Base-by-base conservation (phyloP, 2,113 vertebrate species). In the Steatornis caripensis region DNA sequence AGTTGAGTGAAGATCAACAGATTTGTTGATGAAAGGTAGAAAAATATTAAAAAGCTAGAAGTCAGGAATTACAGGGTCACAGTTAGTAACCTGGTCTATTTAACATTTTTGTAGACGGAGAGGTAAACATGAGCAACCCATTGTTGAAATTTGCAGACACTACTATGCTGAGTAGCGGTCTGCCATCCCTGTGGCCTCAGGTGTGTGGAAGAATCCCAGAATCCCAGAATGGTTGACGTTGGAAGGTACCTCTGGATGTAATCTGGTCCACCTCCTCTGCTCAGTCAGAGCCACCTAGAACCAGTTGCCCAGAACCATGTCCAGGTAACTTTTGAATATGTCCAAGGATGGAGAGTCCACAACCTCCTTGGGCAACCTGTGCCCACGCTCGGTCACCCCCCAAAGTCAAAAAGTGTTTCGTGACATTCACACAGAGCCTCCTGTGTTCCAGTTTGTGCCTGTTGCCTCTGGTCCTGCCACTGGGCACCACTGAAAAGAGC, bases 141-240 rank as follows among this genome's bases (percentile, higher is more conserved):
- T n/a, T 21, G 45, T 16, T 79, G 48, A 64, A 45, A 53, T 57
- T 2, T 85, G 49, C 54, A 76, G 45, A 13, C 43, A 68, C 27
- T 0, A 0, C 66, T 77, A 4, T 37, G 10, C 27, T 81, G 69
- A 75, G 3, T 41, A 65, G 43, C 2, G 0, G 4, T 57, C 29
- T 57, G 71, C 53, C 34, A 18, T 55, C 57, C 22, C 15, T 66
- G 32, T 43, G 49, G 49, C 70, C 66, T 78, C 51, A 68, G 37
- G 8, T 9, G 0, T 45, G 32, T 55, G 74, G 12, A 85, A 69
- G 24, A 84, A 29, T 60, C 62, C 20, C 74, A 49, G 37, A 76
- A 80, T 54, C 39, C 29, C 48, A 46, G 66, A 30, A 72, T 32
- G 45, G 32, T 2, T 51, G 51, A 75, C 21, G 10, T 16, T 79